Conservation (phyloP, 2,113 vertebrate species). For the Limanda limanda region DNA sequence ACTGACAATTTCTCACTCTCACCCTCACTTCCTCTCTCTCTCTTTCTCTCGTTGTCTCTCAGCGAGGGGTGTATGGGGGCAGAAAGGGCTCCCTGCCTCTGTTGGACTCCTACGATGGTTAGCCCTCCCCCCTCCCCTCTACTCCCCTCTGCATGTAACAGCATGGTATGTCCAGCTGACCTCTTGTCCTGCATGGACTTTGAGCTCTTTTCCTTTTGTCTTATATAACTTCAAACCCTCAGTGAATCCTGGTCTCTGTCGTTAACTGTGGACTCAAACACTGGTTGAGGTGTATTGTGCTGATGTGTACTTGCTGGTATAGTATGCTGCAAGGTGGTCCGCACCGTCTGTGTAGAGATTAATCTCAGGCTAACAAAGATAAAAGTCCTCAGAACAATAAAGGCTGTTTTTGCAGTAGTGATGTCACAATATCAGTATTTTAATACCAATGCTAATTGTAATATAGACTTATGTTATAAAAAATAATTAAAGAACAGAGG, state of each 20-base stretch:
- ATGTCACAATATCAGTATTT: constrained; percentile 38
- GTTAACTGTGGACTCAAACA: constrained; percentile 29
- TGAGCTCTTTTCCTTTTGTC: constrained; percentile 46
- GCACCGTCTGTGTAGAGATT: constrained; percentile 8
- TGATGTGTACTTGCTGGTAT: constrained; percentile 54
- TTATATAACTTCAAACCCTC: constrained; percentile 22
- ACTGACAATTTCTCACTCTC: constrained; percentile 51
- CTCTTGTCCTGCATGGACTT: constrained; percentile 81
- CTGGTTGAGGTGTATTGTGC: constrained; percentile 18
- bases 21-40: constrained; percentile 47
- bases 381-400: not conserved
- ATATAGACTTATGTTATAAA: not conserved
- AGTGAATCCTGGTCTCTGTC: constrained; percentile 34
- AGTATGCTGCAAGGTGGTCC: constrained; percentile 55
- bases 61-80: constrained; percentile 84
- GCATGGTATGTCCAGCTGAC: constrained; percentile 85
- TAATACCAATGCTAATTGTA: constrained; percentile 2
- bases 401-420: constrained; percentile 12
- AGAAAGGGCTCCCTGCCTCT: constrained; percentile 85
- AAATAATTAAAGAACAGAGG: not conserved
- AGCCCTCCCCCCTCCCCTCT: constrained; percentile 77
- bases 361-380: not conserved
- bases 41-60: constrained; percentile 70
- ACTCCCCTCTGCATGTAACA: constrained; percentile 84
- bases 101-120: constrained; percentile 87